Evolutionary conservation across 1,140 invertebrate genomes (phyloP).

Genomic region (Chelonus insularis): DNA sequence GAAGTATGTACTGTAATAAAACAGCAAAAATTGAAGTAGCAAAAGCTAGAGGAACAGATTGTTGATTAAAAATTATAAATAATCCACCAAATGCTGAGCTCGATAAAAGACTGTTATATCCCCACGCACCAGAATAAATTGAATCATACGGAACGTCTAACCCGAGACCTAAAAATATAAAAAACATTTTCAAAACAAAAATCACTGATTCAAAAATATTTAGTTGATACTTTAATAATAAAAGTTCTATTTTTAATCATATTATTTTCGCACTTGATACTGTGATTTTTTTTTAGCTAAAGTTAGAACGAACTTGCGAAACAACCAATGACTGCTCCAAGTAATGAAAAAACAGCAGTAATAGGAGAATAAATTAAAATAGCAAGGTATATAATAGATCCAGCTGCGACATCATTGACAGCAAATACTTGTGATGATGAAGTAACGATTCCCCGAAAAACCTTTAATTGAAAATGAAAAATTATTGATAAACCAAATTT

Average conservation of each 20-base stretch:
- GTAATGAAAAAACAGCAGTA: slow-evolving; percentile 47
- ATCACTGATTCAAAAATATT: too few species aligned
- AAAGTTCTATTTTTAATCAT: too few species aligned
- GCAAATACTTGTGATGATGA: slow-evolving; percentile 54
- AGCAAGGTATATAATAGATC: slow-evolving; percentile 53
- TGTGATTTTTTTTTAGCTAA: too few species aligned
- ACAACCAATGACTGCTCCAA: slow-evolving; percentile 50
- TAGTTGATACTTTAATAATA: too few species aligned
- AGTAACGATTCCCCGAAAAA: slow-evolving; percentile 51
- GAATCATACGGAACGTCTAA: slow-evolving; percentile 39
- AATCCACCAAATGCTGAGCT: slow-evolving; percentile 51
- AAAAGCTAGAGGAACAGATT: slow-evolving; percentile 46
- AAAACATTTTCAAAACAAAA: neutral
- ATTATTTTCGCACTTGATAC: too few species aligned
- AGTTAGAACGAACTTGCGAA: too few species aligned
- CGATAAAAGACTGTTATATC: slow-evolving; percentile 54
- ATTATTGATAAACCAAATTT: neutral
- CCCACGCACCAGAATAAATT: slow-evolving; percentile 55
- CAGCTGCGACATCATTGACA: slow-evolving; percentile 46
- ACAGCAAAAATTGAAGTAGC: slow-evolving; percentile 50
- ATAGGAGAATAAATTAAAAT: slow-evolving; percentile 56
- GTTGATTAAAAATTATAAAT: slow-evolving; percentile 50
- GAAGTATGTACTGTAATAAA: slow-evolving; percentile 47
- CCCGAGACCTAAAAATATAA: slow-evolving; percentile 35
- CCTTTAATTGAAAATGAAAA: slow-evolving; percentile 40